phyloP scores from a whole-genome alignment of 2,113 vertebrate genomes.

The Engraulis encrasicolus region DNA sequence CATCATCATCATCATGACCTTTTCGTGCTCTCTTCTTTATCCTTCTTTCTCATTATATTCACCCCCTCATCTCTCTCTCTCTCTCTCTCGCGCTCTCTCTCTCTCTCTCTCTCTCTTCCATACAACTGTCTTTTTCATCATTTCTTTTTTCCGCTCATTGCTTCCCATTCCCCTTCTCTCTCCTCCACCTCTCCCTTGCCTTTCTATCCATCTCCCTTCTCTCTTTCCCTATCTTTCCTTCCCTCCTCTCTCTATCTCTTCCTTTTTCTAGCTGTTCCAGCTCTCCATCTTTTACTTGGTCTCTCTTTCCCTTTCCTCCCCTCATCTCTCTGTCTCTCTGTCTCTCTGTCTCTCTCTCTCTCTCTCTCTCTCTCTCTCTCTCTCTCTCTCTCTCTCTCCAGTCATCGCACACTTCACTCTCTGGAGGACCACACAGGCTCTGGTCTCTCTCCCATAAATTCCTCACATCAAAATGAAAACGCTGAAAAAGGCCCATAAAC shows the following conservation, averaged over 20 bases:
- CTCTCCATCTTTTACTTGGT: not conserved
- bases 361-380: not conserved
- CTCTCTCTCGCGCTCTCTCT: not conserved
- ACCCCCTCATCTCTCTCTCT: not conserved
- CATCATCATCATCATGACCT: too few species aligned
- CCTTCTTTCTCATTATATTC: not conserved
- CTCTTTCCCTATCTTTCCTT: not conserved
- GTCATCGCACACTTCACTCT: not conserved
- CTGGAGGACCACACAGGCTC: not conserved
- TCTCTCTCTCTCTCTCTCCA: not conserved
- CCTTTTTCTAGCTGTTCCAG: not conserved
- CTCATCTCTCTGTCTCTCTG: not conserved
- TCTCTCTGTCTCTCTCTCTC: not conserved
- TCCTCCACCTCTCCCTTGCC: not conserved
- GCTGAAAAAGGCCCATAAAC: slow-evolving; percentile 30
- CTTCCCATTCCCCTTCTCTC: not conserved
- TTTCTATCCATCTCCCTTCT: not conserved
- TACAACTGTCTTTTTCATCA: not conserved
- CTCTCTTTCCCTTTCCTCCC: not conserved
- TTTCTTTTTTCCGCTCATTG: not conserved
- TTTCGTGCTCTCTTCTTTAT: not conserved
- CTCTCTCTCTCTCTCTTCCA: not conserved
- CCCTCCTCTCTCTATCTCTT: not conserved
- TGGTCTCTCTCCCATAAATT: slow-evolving; percentile 14
- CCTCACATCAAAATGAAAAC: slow-evolving; percentile 42